Evolutionary conservation across 2,888 invertebrate species (phyloP).

Genomic region (Neoscelio sp.): DNA sequence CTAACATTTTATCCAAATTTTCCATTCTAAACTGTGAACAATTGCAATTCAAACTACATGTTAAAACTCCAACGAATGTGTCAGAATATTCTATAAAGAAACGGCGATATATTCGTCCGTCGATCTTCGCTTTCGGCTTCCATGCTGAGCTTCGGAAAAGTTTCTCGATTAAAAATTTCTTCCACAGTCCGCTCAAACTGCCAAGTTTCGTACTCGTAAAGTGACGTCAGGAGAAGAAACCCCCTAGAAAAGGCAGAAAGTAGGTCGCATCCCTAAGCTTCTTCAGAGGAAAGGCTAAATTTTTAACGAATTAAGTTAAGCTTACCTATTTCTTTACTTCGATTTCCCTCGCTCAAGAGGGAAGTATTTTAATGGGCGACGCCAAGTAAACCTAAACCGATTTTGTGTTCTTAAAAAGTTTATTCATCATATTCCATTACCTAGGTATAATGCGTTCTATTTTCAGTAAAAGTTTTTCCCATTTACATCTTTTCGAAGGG

Average conservation of each 20-base stretch:
- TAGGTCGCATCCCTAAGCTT: conserved; percentile 62
- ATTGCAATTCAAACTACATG: conserved; percentile 46
- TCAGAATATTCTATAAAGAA: conserved; percentile 62
- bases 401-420: conserved; percentile 56
- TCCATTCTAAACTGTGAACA: conserved; percentile 34
- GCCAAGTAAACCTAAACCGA: conserved; percentile 48
- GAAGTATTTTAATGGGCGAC: conserved; percentile 45
- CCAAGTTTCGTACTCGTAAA: conserved; percentile 71
- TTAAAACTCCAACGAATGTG: conserved; percentile 52
- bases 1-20: conserved; percentile 11
- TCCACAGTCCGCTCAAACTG: conserved; percentile 69
- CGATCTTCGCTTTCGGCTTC: conserved; percentile 62
- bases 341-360: conserved; percentile 32
- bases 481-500: conserved; percentile 6
- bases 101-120: conserved; percentile 53
- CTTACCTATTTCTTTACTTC: conserved; percentile 58
- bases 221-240: conserved; percentile 47
- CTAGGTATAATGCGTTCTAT: conserved; percentile 49
- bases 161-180: conserved; percentile 81
- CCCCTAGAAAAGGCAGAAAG: conserved; percentile 43
- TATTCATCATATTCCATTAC: conserved; percentile 63
- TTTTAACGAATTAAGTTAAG: conserved; percentile 66
- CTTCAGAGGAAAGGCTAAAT: conserved; percentile 50
- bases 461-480: conserved; percentile 13
- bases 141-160: conserved; percentile 72